Conservation (phyloP, 30 jellyfish, hydroid and myxozoan genomes). For the Nemopilema nomurai region DNA sequence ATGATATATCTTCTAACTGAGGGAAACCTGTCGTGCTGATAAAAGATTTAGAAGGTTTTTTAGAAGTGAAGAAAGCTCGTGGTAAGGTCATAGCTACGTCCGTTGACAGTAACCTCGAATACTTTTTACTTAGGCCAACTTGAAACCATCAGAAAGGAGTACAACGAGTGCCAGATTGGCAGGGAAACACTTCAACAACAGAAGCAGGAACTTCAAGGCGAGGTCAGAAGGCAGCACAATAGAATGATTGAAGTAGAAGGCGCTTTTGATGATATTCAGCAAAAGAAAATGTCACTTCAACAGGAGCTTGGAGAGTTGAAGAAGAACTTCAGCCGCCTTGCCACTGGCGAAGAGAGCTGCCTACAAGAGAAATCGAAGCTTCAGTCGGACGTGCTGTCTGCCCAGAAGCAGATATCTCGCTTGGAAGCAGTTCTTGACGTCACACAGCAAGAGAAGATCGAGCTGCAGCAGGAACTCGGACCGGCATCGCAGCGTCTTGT, state of each 20-base stretch:
- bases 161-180: conserved; percentile 77
- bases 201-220: conserved; percentile 86
- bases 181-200: conserved; percentile 94
- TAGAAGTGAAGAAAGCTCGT: neutral
- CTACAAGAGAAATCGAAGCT: conserved; percentile 90
- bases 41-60: too few species aligned
- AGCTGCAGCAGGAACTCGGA: conserved; percentile 98
- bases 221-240: conserved; percentile 80
- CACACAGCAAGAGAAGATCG: conserved; percentile 95
- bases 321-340: conserved; percentile 86
- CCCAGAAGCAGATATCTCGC: conserved; percentile 96
- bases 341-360: conserved; percentile 93
- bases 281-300: conserved; percentile 73
- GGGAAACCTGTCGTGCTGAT: too few species aligned
- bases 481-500: conserved; percentile 98
- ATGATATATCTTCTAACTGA: too few species aligned
- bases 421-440: conserved; percentile 99
- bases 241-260: conserved; percentile 92
- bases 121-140: conserved; percentile 35
- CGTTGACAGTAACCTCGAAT: neutral
- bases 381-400: conserved; percentile 87
- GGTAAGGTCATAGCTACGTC: neutral
- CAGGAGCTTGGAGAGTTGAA: conserved; percentile 90
- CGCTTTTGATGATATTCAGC: conserved; percentile 91
- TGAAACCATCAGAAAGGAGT: conserved; percentile 73